A percentile compares a stretch with the other conserved stretches of the same genome.
Evolutionary conservation across 2,888 invertebrate genomes (phyloP).

Genomic region (Rhagonycha lutea): DNA sequence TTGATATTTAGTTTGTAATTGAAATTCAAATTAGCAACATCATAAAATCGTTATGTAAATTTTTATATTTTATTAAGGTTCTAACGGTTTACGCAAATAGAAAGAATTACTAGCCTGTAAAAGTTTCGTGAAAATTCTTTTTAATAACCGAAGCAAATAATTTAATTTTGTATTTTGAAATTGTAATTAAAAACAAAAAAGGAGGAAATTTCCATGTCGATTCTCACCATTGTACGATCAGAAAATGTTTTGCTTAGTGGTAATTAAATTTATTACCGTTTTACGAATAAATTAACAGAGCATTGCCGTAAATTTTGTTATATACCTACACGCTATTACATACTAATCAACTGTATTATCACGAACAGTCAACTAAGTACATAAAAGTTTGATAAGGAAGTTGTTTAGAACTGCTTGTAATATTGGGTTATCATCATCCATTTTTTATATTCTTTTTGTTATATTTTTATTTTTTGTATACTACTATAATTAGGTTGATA

Average conservation of each 20-base stretch:
- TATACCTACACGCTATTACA: constrained; percentile 18
- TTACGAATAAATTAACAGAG: constrained; percentile 24
- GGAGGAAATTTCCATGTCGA: constrained; percentile 2
- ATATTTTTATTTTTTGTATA: constrained; percentile 12
- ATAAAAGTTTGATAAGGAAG: constrained; percentile 24
- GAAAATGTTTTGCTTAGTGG: constrained; percentile 11
- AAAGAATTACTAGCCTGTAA: not conserved
- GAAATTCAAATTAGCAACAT: constrained; percentile 13
- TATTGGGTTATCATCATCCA: constrained; percentile 22
- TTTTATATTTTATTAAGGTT: not conserved
- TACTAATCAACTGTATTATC: constrained; percentile 25
- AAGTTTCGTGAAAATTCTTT: constrained; percentile 14
- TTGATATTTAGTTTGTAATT: constrained; percentile 17
- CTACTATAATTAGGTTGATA: not conserved
- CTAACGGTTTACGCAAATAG: constrained; percentile 7
- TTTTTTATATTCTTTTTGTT: constrained; percentile 24
- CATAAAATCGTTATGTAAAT: constrained; percentile 3
- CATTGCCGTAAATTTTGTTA: constrained; percentile 26
- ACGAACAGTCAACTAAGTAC: constrained; percentile 20
- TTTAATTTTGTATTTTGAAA: constrained; percentile 17
- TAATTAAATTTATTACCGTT: constrained; percentile 27
- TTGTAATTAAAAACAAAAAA: constrained; percentile 8
- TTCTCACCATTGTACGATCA: constrained; percentile 15
- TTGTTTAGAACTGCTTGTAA: constrained; percentile 17
- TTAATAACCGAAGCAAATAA: constrained; percentile 17